Evolutionary conservation across 2,888 invertebrate genomes (phyloP).

Genomic region (Exocentrus adspersus): DNA sequence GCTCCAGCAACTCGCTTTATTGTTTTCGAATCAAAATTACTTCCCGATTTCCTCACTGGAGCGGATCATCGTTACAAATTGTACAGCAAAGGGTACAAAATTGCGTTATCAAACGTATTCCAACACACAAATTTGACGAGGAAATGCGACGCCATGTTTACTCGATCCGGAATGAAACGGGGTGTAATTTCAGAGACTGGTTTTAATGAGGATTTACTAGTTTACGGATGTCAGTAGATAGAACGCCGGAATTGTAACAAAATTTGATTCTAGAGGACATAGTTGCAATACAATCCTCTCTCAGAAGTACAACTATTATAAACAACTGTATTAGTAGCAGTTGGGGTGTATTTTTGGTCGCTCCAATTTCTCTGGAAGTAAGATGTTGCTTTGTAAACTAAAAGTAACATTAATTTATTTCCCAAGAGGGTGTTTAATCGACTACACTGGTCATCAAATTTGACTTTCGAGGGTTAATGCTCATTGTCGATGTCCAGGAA

Average conservation of each 20-base stretch:
- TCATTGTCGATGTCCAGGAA: neutral
- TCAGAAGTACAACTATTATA: too few relatives aligned
- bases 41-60: neutral
- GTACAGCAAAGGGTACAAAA: constrained; percentile 2
- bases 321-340: too few relatives aligned
- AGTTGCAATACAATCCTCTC: too few relatives aligned
- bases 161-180: constrained; percentile 5
- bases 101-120: constrained; percentile 21
- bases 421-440: too few relatives aligned
- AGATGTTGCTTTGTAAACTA: too few relatives aligned
- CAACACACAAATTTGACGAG: constrained; percentile 13
- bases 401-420: too few relatives aligned
- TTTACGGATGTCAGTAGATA: neutral
- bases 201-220: constrained; percentile 4
- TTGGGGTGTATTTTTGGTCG: too few relatives aligned
- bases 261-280: neutral
- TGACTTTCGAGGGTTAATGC: too few relatives aligned
- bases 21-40: neutral
- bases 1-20: neutral
- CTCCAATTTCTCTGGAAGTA: too few relatives aligned
- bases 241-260: neutral
- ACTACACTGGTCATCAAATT: too few relatives aligned
- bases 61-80: constrained; percentile 1
- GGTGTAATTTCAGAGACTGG: constrained; percentile 8
- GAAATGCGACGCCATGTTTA: neutral